A percentile compares a stretch with the other conserved stretches of the same genome.
These are phyloP conservation scores for Vombatus ursinus DNA, from an alignment of 2,113 vertebrate species.

Conservation along the genomic window DNA sequence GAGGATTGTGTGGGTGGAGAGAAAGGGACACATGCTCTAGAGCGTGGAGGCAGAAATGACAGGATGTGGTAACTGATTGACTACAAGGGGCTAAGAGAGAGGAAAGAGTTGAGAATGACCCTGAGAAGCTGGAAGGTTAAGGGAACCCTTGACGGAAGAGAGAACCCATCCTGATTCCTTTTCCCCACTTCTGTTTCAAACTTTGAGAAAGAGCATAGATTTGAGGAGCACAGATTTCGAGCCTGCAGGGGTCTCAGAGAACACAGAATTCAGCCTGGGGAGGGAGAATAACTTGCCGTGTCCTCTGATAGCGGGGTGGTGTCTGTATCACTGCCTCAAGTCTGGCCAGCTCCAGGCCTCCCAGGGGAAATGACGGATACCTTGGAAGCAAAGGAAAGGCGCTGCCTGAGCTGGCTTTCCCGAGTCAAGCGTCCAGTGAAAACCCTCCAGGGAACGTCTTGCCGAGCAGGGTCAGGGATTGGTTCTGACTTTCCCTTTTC, in stretches of 20 bases:
- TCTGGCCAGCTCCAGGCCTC: not conserved
- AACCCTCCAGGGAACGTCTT: not conserved
- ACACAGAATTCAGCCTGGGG: not conserved
- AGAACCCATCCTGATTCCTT: not conserved
- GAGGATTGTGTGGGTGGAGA: not conserved
- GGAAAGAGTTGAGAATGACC: not conserved
- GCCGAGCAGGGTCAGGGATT: not conserved
- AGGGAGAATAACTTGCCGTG: not conserved
- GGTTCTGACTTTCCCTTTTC: not conserved
- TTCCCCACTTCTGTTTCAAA: not conserved
- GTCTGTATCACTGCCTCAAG: not conserved
- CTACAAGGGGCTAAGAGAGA: not conserved
- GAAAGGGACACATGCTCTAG: not conserved
- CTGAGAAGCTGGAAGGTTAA: not conserved
- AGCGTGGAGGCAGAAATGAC: not conserved
- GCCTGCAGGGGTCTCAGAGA: not conserved
- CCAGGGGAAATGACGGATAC: not conserved
- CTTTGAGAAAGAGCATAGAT: not conserved
- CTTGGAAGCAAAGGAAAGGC: not conserved
- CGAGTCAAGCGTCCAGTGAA: not conserved
- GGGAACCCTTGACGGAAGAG: not conserved
- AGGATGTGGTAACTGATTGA: not conserved
- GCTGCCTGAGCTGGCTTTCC: not conserved
- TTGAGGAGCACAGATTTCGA: too few species aligned
- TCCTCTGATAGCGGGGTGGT: not conserved